phyloP scores from a whole-genome alignment of 2,113 vertebrate genomes.

The Tauraco erythrolophus region DNA sequence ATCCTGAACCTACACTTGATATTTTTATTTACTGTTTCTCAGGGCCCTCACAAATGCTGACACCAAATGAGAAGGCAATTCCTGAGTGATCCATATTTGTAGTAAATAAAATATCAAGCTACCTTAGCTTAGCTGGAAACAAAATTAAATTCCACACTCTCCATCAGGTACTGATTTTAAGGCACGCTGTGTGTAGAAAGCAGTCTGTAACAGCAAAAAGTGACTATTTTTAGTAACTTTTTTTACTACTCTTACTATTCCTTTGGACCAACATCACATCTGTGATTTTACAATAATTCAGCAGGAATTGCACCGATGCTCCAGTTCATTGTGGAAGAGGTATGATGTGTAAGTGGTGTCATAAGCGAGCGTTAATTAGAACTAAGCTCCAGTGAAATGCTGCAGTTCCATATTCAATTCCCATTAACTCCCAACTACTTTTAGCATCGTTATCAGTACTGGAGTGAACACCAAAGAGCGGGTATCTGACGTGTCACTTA shows the following conservation, averaged over 20 bases:
- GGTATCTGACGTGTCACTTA: neutral
- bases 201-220: neutral
- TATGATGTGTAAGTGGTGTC: neutral
- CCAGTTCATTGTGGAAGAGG: neutral
- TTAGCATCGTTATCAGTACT: neutral
- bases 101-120: neutral
- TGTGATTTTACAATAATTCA: neutral
- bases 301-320: neutral
- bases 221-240: too few species aligned
- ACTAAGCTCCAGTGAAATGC: neutral
- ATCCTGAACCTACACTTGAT: neutral
- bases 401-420: neutral
- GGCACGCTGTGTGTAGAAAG: neutral
- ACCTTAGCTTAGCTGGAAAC: neutral
- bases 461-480: neutral
- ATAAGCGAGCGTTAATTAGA: neutral
- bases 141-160: neutral
- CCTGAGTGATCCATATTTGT: neutral
- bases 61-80: neutral
- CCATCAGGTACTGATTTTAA: neutral
- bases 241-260: neutral
- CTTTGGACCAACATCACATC: neutral
- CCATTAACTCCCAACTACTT: neutral
- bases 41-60: neutral
- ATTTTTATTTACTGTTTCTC: neutral